Evolutionary conservation across 1,140 invertebrate genomes (phyloP).

Genomic region (Magallana gigas): DNA sequence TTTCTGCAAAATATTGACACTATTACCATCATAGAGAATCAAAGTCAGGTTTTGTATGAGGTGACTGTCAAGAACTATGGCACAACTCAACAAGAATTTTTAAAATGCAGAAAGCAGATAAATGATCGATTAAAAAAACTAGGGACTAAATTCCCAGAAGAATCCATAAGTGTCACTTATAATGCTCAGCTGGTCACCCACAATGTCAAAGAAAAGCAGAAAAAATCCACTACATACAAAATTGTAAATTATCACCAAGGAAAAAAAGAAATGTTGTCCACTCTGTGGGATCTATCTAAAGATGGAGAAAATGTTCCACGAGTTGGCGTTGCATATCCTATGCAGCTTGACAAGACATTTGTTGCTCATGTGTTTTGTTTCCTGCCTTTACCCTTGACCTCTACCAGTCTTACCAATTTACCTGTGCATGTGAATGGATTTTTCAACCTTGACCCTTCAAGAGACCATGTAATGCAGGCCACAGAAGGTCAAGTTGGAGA

Average conservation of each 20-base stretch:
- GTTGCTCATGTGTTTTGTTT: constrained; percentile 65
- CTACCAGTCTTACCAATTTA: constrained; percentile 65
- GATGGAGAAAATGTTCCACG: background rate
- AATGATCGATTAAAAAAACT: background rate
- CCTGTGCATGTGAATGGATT: constrained; percentile 75
- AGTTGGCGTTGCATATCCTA: constrained; percentile 27
- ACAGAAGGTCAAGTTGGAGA: constrained; percentile 9
- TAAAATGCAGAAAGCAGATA: background rate
- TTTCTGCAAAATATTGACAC: constrained; percentile 59
- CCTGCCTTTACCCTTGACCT: constrained; percentile 68
- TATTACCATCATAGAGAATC: constrained; percentile 4
- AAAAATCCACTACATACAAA: background rate
- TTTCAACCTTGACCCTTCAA: constrained; percentile 70
- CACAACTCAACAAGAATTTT: background rate
- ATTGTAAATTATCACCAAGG: constrained; percentile 27
- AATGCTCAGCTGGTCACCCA: background rate
- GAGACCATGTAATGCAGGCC: constrained; percentile 55
- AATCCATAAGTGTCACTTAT: background rate
- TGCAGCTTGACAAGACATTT: background rate
- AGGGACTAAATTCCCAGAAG: background rate
- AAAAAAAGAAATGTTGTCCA: background rate
- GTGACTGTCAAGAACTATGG: background rate
- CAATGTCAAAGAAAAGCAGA: background rate
- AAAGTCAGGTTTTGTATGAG: background rate
- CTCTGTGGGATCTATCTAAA: background rate